Percentiles rank a stretch among this genome's conserved stretches.
These are phyloP conservation scores for Chirona hameri DNA, from an alignment of 2,888 invertebrate species.

Conservation along the genomic window DNA sequence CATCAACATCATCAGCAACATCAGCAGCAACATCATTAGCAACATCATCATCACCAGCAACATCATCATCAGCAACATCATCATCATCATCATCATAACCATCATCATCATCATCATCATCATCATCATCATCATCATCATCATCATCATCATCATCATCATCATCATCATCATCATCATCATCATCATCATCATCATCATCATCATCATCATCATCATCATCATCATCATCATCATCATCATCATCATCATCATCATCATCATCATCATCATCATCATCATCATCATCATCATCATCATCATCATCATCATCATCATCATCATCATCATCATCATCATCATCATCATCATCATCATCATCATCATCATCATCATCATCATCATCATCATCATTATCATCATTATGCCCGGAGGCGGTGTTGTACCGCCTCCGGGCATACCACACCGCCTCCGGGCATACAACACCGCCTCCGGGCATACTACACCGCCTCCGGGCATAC, in stretches of 20 bases:
- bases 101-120: too few relatives aligned
- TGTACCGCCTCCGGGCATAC: too few relatives aligned
- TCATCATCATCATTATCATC: slow-evolving; percentile 22
- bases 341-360: slow-evolving; percentile 22
- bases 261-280: slow-evolving; percentile 22
- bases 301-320: too few relatives aligned
- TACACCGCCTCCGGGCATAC: too few relatives aligned
- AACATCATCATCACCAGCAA: too few relatives aligned
- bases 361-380: slow-evolving; percentile 22
- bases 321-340: slow-evolving; percentile 22
- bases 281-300: slow-evolving; percentile 22
- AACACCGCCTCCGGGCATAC: too few relatives aligned
- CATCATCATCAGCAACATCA: too few relatives aligned
- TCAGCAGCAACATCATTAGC: too few relatives aligned
- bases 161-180: slow-evolving; percentile 22
- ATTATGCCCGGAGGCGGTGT: background rate
- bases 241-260: slow-evolving; percentile 22
- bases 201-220: slow-evolving; percentile 22
- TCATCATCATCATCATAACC: too few relatives aligned
- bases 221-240: slow-evolving; percentile 22
- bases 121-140: slow-evolving; percentile 22
- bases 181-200: slow-evolving; percentile 22
- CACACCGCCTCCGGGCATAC: too few relatives aligned
- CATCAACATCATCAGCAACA: too few relatives aligned
- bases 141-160: slow-evolving; percentile 22